A percentile compares a stretch with the other conserved stretches of the same genome.
Conservation (phyloP, 1,140 invertebrate species). For the Drosophila athabasca region DNA sequence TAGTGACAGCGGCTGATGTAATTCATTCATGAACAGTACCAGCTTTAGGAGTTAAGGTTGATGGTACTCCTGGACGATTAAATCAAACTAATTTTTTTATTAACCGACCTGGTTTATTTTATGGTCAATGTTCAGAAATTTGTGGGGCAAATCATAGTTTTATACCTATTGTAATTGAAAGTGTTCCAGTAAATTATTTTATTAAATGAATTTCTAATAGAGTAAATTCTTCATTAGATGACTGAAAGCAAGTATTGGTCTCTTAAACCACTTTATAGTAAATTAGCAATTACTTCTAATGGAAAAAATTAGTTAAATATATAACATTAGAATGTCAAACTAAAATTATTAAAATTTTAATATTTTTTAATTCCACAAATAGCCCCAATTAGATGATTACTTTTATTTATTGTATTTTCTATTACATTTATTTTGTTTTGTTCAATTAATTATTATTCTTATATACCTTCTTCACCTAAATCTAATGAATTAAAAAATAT, state of each 20-base stretch:
- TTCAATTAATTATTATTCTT: conserved; percentile 83
- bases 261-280: no score
- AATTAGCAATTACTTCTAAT: conserved; percentile 82
- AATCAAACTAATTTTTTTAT: conserved; percentile 87
- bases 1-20: conserved; percentile 87
- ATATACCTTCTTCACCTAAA: conserved; percentile 57
- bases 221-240: no score
- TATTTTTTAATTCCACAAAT: conserved; percentile 86
- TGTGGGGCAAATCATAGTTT: conserved; percentile 81
- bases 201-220: no score
- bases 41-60: conserved; percentile 87
- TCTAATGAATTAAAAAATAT: conserved; percentile 65
- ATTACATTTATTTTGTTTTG: conserved; percentile 84
- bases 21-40: conserved; percentile 89
- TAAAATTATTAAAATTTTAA: conserved; percentile 85
- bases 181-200: no score
- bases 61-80: conserved; percentile 88
- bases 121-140: conserved; percentile 91
- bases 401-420: conserved; percentile 84
- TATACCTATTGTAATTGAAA: no score
- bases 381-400: conserved; percentile 85
- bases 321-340: conserved; percentile 86
- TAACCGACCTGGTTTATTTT: conserved; percentile 86
- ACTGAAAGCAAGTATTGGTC: no score
- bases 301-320: conserved; percentile 84